These are phyloP conservation scores for Trichopria drosophilae DNA, from an alignment of 2,888 invertebrate species.

Conservation along the genomic window DNA sequence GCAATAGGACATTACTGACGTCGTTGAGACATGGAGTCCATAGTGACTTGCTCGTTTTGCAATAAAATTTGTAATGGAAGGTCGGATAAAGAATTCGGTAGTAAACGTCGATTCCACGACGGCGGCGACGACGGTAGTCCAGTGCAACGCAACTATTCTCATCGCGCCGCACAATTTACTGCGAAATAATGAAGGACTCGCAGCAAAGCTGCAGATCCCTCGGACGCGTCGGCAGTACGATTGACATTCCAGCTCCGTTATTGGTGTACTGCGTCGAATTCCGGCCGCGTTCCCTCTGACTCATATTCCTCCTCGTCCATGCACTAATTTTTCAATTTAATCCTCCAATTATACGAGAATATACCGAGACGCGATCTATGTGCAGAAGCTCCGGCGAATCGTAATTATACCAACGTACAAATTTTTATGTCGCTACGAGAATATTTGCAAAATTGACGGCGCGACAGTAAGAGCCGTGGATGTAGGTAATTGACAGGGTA, in stretches of 20 bases:
- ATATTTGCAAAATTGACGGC: no score
- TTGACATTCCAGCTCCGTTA: conserved; percentile 51
- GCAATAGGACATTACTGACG: no score
- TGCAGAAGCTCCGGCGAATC: no score
- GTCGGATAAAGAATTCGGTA: conserved; percentile 16
- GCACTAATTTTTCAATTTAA: conserved; percentile 57
- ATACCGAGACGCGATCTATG: conserved; percentile 30
- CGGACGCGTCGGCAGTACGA: conserved; percentile 42
- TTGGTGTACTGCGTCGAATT: conserved; percentile 27
- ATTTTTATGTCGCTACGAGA: no score
- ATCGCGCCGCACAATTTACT: conserved; percentile 40
- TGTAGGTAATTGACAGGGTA: no score
- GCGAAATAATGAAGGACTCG: conserved; percentile 42
- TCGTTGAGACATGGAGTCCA: no score
- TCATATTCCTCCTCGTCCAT: conserved; percentile 23
- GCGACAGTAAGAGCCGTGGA: no score
- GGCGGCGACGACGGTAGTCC: conserved; percentile 6
- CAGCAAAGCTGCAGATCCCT: conserved; percentile 6
- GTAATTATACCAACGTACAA: no score
- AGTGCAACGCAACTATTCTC: no score
- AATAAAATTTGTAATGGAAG: no score
- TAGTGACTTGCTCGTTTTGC: no score
- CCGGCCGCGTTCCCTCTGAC: conserved; percentile 24
- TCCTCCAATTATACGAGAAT: conserved; percentile 48
- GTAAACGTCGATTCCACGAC: conserved; percentile 23